Percentiles rank a stretch among this genome's conserved stretches.
These are phyloP conservation scores for Montipora capitata DNA, from an alignment of 92 coral and sea anemone species.

Conservation along the genomic window DNA sequence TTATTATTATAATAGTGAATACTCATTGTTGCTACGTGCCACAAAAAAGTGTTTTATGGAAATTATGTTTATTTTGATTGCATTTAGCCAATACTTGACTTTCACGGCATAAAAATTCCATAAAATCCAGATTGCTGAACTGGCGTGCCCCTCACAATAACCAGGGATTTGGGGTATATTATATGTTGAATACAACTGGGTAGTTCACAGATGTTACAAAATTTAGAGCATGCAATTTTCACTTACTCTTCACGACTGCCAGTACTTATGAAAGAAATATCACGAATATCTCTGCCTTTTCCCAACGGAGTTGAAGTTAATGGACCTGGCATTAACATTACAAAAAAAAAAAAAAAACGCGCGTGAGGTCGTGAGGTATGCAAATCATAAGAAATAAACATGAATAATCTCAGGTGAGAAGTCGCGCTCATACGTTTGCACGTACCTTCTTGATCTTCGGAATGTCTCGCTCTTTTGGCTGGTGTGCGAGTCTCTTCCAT, in stretches of 20 bases:
- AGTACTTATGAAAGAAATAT: neutral
- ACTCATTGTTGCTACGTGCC: no score
- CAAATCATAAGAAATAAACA: neutral
- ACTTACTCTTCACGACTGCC: slow-evolving; percentile 2
- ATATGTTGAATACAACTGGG: no score
- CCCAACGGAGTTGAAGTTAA: neutral
- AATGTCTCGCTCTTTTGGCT: neutral
- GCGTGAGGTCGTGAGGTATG: neutral
- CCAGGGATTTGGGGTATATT: no score
- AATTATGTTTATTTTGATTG: no score
- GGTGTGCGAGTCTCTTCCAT: neutral
- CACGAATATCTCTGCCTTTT: slow-evolving; percentile 6
- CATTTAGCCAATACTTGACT: no score
- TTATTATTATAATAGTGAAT: no score
- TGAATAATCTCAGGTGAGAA: neutral
- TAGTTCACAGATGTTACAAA: neutral
- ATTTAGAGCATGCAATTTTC: neutral
- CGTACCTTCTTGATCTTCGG: slow-evolving; percentile 12
- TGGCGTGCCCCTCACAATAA: no score
- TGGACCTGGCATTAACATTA: neutral
- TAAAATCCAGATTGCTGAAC: no score
- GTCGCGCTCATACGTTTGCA: neutral
- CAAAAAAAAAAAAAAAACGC: neutral
- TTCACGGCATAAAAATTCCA: no score
- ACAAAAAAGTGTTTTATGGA: no score